A percentile compares a stretch with the other conserved stretches of the same genome.
phyloP scores from a whole-genome alignment of 2,113 vertebrate genomes.

The Mus pahari region DNA sequence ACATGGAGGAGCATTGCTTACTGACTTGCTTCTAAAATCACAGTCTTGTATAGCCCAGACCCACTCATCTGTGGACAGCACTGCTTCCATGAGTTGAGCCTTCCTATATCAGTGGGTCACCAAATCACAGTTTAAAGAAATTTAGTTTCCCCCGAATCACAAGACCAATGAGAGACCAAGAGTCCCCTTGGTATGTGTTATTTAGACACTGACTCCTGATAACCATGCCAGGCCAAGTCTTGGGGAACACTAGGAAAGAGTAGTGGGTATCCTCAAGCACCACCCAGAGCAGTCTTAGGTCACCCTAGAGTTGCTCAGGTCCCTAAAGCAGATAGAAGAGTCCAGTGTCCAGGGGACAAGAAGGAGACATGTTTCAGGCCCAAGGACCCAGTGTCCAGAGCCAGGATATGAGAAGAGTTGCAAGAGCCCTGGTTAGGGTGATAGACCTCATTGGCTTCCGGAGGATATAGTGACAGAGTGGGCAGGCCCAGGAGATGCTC shows the following conservation, averaged over 20 bases:
- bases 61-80: neutral
- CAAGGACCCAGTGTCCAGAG: neutral
- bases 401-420: neutral
- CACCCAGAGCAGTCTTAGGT: neutral
- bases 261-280: neutral
- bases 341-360: neutral
- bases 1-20: neutral
- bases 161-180: neutral
- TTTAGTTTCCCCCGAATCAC: neutral
- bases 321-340: neutral
- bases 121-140: neutral
- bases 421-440: neutral
- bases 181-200: neutral
- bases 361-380: neutral
- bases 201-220: neutral
- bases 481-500: rapidly evolving
- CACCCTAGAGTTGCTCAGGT: neutral
- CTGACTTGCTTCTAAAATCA: no score
- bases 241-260: neutral
- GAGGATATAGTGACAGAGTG: neutral
- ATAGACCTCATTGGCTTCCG: neutral
- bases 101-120: no score
- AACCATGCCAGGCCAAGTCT: neutral
- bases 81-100: neutral
- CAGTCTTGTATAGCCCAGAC: neutral